A percentile compares a stretch with the other conserved stretches of the same genome.
Conservation (phyloP, 1,140 invertebrate species). For the Tetragonula clypearis region DNA sequence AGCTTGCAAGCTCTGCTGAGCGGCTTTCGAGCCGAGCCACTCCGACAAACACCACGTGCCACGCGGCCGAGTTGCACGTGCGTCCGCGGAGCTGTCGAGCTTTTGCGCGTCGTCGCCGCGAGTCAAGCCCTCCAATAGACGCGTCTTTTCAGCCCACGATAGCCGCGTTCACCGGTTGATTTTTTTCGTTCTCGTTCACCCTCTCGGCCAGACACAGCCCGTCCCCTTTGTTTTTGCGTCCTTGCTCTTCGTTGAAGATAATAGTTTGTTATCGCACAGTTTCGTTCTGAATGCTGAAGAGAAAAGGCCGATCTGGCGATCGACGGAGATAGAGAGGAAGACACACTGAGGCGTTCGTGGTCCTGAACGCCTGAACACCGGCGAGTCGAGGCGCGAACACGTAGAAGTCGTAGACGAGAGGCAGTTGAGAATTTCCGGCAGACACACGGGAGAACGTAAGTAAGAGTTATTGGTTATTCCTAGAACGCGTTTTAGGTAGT, state of each 20-base stretch:
- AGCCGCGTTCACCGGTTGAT: neutral
- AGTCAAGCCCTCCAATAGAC: conserved; percentile 25
- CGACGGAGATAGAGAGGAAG: neutral
- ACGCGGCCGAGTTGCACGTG: conserved; percentile 79
- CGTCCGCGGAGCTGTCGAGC: conserved; percentile 71
- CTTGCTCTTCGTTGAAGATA: too few species aligned
- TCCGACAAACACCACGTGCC: conserved; percentile 80
- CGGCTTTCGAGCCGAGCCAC: conserved; percentile 71
- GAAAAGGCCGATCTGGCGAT: neutral
- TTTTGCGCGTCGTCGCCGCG: conserved; percentile 38
- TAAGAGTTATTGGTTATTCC: conserved; percentile 2
- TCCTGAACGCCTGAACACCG: too few species aligned
- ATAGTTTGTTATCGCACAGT: neutral
- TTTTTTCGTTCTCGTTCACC: neutral
- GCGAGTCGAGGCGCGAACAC: too few species aligned
- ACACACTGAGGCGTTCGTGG: neutral
- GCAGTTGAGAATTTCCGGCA: neutral
- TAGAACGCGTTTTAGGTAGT: neutral
- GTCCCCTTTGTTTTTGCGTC: neutral
- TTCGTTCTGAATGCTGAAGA: neutral
- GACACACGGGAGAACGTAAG: conserved; percentile 29
- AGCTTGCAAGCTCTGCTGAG: conserved; percentile 71
- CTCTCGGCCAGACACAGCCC: neutral
- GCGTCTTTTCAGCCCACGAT: neutral
- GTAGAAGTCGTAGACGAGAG: neutral